Evolutionary conservation across 2,888 invertebrate genomes (phyloP).

Genomic region (Lycophotia porphyrea): DNA sequence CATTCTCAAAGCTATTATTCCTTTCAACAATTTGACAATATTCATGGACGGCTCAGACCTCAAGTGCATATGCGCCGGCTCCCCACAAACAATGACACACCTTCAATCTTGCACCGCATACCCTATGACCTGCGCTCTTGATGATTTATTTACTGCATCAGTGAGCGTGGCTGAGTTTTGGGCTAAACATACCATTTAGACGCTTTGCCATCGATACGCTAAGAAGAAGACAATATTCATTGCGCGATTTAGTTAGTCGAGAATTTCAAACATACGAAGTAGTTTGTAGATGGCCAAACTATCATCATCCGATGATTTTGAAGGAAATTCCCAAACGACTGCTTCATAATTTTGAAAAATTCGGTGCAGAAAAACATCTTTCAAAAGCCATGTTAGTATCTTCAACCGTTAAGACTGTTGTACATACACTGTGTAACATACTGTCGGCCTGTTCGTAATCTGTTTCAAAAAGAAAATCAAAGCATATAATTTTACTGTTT

Average conservation of each 20-base stretch:
- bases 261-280: neutral
- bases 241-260: neutral
- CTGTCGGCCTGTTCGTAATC: neutral
- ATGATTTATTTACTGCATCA: too few species aligned
- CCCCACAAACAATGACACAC: too few species aligned
- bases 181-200: too few species aligned
- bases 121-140: too few species aligned
- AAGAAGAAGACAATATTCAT: neutral
- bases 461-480: neutral
- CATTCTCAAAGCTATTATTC: neutral
- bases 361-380: neutral
- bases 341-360: neutral
- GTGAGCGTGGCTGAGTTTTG: too few species aligned
- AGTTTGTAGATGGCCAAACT: neutral
- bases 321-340: neutral
- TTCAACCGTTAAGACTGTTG: neutral
- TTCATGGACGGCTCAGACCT: too few species aligned
- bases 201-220: too few species aligned
- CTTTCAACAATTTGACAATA: neutral
- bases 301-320: neutral
- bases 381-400: neutral
- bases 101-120: too few species aligned
- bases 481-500: neutral
- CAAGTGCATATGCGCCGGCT: too few species aligned
- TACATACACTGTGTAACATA: neutral